Conservation (phyloP, 2,113 vertebrate genomes). For the Embiotoca jacksoni region DNA sequence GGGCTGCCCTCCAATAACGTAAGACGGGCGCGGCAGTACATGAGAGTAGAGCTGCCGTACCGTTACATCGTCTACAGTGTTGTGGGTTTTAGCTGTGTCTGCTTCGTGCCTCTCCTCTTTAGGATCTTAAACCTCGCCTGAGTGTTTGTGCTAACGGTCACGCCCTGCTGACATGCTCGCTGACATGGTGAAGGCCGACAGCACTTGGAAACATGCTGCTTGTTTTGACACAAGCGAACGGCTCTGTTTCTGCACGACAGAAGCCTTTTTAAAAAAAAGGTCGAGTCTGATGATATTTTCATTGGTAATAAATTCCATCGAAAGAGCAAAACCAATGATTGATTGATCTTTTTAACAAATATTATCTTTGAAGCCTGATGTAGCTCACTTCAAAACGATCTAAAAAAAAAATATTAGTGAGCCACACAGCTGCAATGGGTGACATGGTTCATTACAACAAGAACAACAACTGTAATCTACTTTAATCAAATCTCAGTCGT, state of each 20-base stretch:
- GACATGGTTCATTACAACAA: not conserved
- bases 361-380: not conserved
- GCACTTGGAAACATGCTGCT: slow-evolving; percentile 38
- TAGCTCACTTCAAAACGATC: not conserved
- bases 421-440: not conserved
- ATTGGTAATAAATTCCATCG: slow-evolving; percentile 7
- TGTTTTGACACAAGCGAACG: slow-evolving; percentile 9
- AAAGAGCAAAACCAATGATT: slow-evolving; percentile 13
- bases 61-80: slow-evolving; percentile 93
- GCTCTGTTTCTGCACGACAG: slow-evolving; percentile 18
- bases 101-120: slow-evolving; percentile 90
- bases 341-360: not conserved
- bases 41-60: slow-evolving; percentile 94
- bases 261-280: slow-evolving; percentile 11
- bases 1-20: slow-evolving; percentile 85
- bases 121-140: slow-evolving; percentile 88
- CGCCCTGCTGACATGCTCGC: slow-evolving; percentile 38
- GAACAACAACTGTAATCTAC: not conserved
- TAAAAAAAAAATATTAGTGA: not conserved
- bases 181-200: slow-evolving; percentile 14
- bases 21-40: slow-evolving; percentile 89
- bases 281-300: slow-evolving; percentile 19
- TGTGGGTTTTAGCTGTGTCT: slow-evolving; percentile 92
- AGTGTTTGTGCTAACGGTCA: slow-evolving; percentile 63
- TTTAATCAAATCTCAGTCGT: not conserved